Evolutionary conservation across 2,888 invertebrate species (phyloP).

Genomic region (Cryptophagus acutangulus): DNA sequence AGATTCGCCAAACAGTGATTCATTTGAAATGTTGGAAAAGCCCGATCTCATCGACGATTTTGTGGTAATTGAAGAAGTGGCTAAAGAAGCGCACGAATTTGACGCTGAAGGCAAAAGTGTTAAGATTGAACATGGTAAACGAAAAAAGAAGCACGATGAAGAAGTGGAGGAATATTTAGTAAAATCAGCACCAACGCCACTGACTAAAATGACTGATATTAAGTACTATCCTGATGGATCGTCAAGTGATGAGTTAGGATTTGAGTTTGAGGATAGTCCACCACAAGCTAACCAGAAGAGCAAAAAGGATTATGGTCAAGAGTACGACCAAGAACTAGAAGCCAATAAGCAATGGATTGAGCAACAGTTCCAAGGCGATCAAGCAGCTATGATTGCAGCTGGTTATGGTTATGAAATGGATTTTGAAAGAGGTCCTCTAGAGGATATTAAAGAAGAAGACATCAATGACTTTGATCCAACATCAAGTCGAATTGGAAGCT

Average conservation of each 20-base stretch:
- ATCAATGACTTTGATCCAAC: constrained; percentile 75
- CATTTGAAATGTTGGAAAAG: constrained; percentile 83
- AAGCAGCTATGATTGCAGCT: constrained; percentile 55
- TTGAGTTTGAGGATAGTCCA: constrained; percentile 66
- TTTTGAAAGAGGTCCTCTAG: constrained; percentile 75
- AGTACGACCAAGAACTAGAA: constrained; percentile 58
- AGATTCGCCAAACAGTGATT: constrained; percentile 76
- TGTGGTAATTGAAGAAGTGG: constrained; percentile 83
- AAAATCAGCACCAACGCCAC: constrained; percentile 63
- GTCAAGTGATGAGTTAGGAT: constrained; percentile 59
- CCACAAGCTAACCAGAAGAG: constrained; percentile 46
- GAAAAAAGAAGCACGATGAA: constrained; percentile 60
- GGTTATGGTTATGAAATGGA: constrained; percentile 70
- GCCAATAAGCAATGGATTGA: constrained; percentile 85
- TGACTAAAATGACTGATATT: constrained; percentile 49
- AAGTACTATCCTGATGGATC: constrained; percentile 51
- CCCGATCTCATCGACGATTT: constrained; percentile 84
- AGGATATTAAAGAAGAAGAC: constrained; percentile 91
- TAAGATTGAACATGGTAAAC: constrained; percentile 52
- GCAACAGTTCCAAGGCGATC: constrained; percentile 78
- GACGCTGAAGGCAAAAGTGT: constrained; percentile 81
- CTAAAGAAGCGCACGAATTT: constrained; percentile 77
- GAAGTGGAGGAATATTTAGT: constrained; percentile 68
- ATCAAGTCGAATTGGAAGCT: constrained; percentile 69
- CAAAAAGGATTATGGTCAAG: constrained; percentile 43